Percentiles rank a stretch among this genome's conserved stretches.
Conservation (phyloP, 2,797 vertebrate species). For the Rhinichthys osculus region DNA sequence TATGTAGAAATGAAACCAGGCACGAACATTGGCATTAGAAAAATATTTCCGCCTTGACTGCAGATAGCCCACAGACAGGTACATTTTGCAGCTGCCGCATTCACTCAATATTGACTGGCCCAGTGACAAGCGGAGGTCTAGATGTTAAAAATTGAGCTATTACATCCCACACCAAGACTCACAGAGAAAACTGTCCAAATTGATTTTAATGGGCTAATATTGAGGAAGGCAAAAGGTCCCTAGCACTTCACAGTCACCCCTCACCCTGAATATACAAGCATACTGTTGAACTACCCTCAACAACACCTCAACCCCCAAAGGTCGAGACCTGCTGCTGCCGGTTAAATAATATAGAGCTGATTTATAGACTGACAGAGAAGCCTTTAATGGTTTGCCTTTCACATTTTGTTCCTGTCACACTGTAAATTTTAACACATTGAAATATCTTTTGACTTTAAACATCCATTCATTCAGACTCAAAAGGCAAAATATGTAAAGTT, state of each 20-base stretch:
- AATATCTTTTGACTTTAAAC: not conserved
- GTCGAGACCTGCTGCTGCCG: not conserved
- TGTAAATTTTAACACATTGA: not conserved
- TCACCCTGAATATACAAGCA: conserved; percentile 7
- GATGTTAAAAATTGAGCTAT: conserved; percentile 8
- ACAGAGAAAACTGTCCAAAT: not conserved
- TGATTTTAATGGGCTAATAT: conserved; percentile 15
- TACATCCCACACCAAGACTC: not conserved
- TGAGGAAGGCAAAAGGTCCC: not conserved
- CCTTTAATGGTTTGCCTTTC: not conserved
- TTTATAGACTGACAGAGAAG: conserved; percentile 11
- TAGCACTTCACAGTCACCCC: not conserved
- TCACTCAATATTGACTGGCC: conserved; percentile 2
- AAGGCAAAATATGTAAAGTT: not conserved
- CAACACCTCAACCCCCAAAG: conserved; percentile 2
- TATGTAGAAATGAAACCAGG: not conserved
- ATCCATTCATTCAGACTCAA: not conserved
- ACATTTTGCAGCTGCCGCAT: conserved; percentile 6
- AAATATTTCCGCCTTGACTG: not conserved
- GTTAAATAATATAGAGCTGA: not conserved
- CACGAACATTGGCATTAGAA: not conserved
- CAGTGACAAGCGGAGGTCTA: conserved; percentile 11
- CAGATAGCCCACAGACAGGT: conserved; percentile 16
- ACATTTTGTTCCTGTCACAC: not conserved
- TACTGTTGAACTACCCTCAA: conserved; percentile 10